Percentiles rank a stretch among this genome's conserved stretches.
These are phyloP conservation scores for Pelecanus crispus DNA, from an alignment of 2,113 vertebrate genomes.

Conservation along the genomic window DNA sequence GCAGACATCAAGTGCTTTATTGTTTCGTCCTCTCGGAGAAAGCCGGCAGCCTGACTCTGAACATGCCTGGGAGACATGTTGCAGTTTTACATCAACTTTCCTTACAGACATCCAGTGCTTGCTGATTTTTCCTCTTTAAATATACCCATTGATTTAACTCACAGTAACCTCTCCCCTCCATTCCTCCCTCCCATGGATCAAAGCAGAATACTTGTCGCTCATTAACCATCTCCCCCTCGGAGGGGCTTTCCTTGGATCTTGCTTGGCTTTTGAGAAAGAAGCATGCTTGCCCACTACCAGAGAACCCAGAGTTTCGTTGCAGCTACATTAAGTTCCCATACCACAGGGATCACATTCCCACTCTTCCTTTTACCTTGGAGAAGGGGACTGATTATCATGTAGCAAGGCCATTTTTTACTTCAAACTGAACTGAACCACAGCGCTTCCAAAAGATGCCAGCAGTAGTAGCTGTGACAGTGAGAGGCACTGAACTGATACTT, in stretches of 20 bases:
- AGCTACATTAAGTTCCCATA: neutral
- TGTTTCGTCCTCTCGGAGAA: slow-evolving; percentile 21
- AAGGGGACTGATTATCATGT: neutral
- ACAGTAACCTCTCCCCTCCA: neutral
- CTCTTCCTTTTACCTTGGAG: neutral
- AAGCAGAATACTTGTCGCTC: neutral
- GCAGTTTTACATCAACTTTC: slow-evolving; percentile 37
- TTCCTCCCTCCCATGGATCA: neutral
- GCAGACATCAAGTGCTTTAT: slow-evolving; percentile 61
- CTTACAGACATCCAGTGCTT: neutral
- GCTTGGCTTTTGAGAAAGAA: neutral
- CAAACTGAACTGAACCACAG: neutral
- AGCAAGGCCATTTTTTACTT: neutral
- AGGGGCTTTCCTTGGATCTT: neutral
- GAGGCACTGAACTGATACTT: neutral
- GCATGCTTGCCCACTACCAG: neutral
- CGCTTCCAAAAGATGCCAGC: neutral
- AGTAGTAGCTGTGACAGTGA: neutral
- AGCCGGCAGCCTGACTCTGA: neutral
- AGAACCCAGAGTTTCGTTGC: neutral
- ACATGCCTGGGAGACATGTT: slow-evolving; percentile 39
- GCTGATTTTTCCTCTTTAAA: slow-evolving; percentile 31
- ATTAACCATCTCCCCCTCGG: neutral
- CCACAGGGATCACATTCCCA: neutral
- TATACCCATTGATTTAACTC: slow-evolving; percentile 37